Evolutionary conservation across 2,888 invertebrate genomes (phyloP).

Genomic region (Ommatoiulus sabulosus): DNA sequence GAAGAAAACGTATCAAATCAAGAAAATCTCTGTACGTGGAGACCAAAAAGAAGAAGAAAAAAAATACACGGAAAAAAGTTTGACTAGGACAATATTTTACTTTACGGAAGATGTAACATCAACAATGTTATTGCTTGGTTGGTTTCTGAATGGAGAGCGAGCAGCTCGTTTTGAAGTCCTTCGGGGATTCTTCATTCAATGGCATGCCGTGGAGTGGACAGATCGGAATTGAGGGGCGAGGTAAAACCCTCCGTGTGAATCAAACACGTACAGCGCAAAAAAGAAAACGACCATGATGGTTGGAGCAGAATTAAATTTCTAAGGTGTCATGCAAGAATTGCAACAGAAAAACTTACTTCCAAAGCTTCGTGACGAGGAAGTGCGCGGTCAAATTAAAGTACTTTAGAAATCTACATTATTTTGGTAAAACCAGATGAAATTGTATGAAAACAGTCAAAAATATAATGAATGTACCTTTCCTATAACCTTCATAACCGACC

Average conservation of each 20-base stretch:
- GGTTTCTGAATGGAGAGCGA: conserved; percentile 30
- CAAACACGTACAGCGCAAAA: not conserved
- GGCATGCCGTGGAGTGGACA: conserved; percentile 29
- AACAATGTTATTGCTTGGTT: conserved; percentile 30
- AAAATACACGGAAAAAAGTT: not conserved
- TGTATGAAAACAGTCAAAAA: too few species aligned
- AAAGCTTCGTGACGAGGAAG: not conserved
- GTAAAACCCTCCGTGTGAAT: not conserved
- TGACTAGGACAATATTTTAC: conserved; percentile 36
- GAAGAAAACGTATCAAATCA: conserved; percentile 14
- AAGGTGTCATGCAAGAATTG: not conserved
- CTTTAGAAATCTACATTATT: too few species aligned
- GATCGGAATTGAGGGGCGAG: not conserved
- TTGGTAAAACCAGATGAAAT: too few species aligned
- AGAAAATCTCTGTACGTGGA: conserved; percentile 30
- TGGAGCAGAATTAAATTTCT: not conserved
- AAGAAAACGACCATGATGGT: not conserved
- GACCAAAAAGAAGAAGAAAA: not conserved
- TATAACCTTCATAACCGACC: too few species aligned
- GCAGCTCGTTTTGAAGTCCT: conserved; percentile 30
- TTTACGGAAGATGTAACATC: conserved; percentile 40
- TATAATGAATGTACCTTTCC: too few species aligned
- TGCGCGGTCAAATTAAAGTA: too few species aligned
- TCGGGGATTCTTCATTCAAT: not conserved
- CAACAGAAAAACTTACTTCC: not conserved